Conservation (phyloP, 2,888 invertebrate genomes). For the Megaustenia siamemsis region DNA sequence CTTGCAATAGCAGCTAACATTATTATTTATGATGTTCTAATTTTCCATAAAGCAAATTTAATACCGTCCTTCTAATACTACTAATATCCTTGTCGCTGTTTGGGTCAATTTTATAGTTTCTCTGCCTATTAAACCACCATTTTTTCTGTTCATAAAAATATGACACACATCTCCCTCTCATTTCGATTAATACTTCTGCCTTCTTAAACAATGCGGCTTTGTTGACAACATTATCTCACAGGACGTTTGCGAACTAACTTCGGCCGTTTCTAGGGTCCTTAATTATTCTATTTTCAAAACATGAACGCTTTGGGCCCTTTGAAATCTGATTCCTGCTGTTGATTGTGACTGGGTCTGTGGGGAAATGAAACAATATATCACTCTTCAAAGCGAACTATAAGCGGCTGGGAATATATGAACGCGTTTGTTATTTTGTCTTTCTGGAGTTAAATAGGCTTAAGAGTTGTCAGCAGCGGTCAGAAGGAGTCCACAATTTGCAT, state of each 20-base stretch:
- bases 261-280: neutral
- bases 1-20: too few species aligned
- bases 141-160: neutral
- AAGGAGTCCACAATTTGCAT: constrained; percentile 25
- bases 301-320: neutral
- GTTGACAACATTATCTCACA: neutral
- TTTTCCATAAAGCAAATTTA: neutral
- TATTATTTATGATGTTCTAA: too few species aligned
- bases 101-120: neutral
- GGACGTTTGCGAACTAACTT: neutral
- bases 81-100: too few species aligned
- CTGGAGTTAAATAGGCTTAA: constrained; percentile 40
- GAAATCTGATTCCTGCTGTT: constrained; percentile 29
- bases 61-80: neutral
- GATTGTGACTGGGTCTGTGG: constrained; percentile 17
- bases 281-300: constrained; percentile 15
- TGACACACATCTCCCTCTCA: neutral
- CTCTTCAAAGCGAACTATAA: neutral
- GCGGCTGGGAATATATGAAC: neutral
- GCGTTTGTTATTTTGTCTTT: constrained; percentile 4
- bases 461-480: constrained; percentile 33
- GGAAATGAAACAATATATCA: constrained; percentile 41
- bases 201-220: neutral
- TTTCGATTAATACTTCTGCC: neutral
- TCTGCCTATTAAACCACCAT: neutral